Base-by-base conservation (phyloP, 37 sponge, comb jelly and placozoan species). In the Oscarella lobularis region DNA sequence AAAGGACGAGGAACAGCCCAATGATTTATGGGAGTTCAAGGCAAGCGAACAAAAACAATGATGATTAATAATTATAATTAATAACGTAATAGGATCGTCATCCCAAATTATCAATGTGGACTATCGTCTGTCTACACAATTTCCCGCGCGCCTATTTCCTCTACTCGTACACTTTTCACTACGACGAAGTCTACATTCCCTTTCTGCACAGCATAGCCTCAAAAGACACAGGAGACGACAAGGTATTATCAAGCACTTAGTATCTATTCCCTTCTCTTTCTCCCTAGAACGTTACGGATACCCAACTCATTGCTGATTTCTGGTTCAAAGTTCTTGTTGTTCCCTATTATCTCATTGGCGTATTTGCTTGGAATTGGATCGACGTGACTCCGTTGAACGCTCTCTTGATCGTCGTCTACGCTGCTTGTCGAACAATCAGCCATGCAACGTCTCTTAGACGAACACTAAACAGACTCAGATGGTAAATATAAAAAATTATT, bases 131-230 rank as follows among this genome's bases (percentile, higher is more conserved):
- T 9, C 81, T 78, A 76, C 67, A 69, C 20, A 6, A 39, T 38
- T 86, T 76, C 66, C 87, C 87, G 0, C 38, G 87, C 3, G 36
- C 75, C 3, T 73, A 80, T 0, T 65, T 86, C 69, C 33, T 78
- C 55, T 86, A 81, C 36, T 30, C 55, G 38, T 86, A 86, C 67
- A 0, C 79, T 37, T 79, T 81, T 40, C 33, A 39, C 72, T 86
- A 86, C 72, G 37, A 78, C 35, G 80, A 75, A 3, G 72, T 82
- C 29, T 86, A 78, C 68, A 38, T 82, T 2, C 87, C 83, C n/a
- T 0, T 82, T n/a, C 5, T 78, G 37, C 73, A 79, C 60, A 27
- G 20, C 20, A n/a, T n/a, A n/a, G n/a, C n/a, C n/a, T n/a, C n/a
- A n/a, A n/a, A n/a, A n/a, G n/a, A n/a, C n/a, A n/a, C n/a, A n/a